phyloP scores from a whole-genome alignment of 2,888 invertebrate genomes.

The Anticlea derivata region DNA sequence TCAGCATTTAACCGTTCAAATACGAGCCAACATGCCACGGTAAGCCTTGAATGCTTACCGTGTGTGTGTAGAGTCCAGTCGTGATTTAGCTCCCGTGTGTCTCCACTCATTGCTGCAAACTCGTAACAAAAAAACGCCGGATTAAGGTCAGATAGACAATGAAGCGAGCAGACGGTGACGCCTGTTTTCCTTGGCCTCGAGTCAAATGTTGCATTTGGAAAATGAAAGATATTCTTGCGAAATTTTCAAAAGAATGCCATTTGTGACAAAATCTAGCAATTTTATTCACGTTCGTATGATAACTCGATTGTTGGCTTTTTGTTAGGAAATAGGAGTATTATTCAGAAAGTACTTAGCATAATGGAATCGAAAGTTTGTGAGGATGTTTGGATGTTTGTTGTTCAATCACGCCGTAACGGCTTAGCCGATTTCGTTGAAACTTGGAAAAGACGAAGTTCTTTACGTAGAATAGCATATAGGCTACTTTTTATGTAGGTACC shows the following conservation, averaged over 20 bases:
- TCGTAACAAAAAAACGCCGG: conserved; percentile 58
- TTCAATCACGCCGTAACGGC: no score
- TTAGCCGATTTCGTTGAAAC: no score
- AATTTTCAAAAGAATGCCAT: conserved; percentile 34
- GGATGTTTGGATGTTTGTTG: no score
- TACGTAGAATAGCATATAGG: no score
- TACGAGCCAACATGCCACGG: no score
- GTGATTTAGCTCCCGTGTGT: conserved; percentile 36
- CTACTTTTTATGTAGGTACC: no score
- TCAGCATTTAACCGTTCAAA: no score
- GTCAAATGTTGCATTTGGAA: conserved; percentile 61
- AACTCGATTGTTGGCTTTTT: conserved; percentile 15
- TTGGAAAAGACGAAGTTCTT: no score
- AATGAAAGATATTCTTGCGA: conserved; percentile 50
- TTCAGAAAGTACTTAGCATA: no score
- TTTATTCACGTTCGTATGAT: conserved; percentile 19
- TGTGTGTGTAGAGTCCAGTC: not conserved
- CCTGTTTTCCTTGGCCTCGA: conserved; percentile 62
- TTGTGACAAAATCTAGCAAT: conserved; percentile 23
- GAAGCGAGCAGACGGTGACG: conserved; percentile 51
- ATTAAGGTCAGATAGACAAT: conserved; percentile 71
- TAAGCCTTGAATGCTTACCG: no score
- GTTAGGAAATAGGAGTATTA: no score
- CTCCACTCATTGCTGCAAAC: conserved; percentile 46
- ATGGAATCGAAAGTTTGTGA: no score